Conservation (phyloP, 1,140 invertebrate genomes). For the Matsumurasca onukii region DNA sequence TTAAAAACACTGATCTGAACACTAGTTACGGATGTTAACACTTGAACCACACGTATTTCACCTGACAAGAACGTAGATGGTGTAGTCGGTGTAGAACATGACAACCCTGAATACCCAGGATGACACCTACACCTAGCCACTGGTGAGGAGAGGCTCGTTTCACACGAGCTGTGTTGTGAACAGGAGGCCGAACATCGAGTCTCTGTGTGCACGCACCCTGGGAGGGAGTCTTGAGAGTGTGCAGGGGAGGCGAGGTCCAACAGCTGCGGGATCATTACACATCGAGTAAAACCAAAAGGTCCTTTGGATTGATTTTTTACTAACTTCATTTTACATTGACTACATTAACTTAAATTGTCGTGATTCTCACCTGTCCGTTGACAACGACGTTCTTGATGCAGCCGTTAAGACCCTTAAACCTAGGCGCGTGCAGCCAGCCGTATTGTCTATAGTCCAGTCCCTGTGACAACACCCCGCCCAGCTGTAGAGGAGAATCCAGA, state of each 20-base stretch:
- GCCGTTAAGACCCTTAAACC: conserved; percentile 86
- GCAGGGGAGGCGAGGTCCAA: background rate
- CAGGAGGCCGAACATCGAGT: background rate
- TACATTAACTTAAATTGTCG: too few species aligned
- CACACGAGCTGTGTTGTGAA: background rate
- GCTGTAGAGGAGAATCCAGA: conserved; percentile 90
- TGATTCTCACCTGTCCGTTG: conserved; percentile 63
- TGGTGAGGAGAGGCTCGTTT: background rate
- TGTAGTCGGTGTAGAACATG: background rate
- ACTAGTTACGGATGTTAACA: too few species aligned
- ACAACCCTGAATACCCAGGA: background rate
- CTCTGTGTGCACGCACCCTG: background rate
- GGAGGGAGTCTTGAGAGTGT: background rate
- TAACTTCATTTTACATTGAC: too few species aligned
- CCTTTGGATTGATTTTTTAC: too few species aligned
- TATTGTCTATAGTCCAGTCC: conserved; percentile 54
- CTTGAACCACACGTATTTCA: too few species aligned
- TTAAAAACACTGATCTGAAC: too few species aligned
- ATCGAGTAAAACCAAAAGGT: too few species aligned
- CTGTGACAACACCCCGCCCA: conserved; percentile 81
- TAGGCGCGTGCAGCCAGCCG: conserved; percentile 81
- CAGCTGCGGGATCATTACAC: background rate
- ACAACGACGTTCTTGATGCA: conserved; percentile 87
- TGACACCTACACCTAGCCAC: background rate
- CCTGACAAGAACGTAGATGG: background rate